These are phyloP conservation scores for Orthonyx spaldingii DNA, from an alignment of 2,113 vertebrate genomes.

Conservation along the genomic window DNA sequence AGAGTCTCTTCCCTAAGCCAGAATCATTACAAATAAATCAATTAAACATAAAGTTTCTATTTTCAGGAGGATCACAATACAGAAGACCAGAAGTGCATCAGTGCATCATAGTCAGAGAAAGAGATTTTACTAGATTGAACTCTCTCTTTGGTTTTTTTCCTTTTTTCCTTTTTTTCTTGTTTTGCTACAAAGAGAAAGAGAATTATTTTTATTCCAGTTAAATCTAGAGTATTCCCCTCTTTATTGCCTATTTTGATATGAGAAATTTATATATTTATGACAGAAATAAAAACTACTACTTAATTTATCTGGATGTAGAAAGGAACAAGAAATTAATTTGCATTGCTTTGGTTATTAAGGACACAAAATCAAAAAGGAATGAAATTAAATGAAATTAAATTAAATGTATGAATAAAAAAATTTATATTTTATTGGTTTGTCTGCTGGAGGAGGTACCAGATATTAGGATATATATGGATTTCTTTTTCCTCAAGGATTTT, in stretches of 20 bases:
- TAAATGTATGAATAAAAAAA: background rate
- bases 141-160: background rate
- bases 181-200: background rate
- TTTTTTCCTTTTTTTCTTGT: background rate
- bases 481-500: background rate
- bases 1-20: constrained; percentile 77
- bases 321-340: constrained; percentile 23
- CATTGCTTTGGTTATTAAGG: background rate
- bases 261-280: constrained; percentile 13
- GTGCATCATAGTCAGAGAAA: constrained; percentile 64
- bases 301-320: background rate
- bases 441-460: background rate
- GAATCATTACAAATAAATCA: constrained; percentile 88
- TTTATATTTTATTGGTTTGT: background rate
- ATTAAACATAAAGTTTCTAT: constrained; percentile 85
- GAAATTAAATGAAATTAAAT: background rate
- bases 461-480: background rate
- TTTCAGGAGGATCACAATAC: constrained; percentile 68
- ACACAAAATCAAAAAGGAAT: background rate
- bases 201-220: constrained; percentile 20
- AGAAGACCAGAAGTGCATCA: constrained; percentile 66
- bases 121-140: constrained; percentile 42
- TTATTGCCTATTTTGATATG: background rate
- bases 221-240: constrained; percentile 18
- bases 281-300: background rate